Conservation (phyloP, 2,797 vertebrate genomes). For the Alcedo quadribrachys region DNA sequence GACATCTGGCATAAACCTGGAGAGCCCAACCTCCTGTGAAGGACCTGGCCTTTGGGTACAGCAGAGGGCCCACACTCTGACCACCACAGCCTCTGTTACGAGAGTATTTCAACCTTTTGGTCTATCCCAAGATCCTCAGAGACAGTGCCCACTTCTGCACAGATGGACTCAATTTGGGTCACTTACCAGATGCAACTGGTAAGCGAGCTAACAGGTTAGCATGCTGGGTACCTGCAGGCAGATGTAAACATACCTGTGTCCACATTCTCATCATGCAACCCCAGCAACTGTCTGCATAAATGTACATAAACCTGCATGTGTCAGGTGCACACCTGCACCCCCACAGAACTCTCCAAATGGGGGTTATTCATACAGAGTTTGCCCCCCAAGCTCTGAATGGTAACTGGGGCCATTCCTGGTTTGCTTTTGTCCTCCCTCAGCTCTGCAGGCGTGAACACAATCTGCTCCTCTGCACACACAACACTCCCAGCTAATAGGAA, state of each 20-base stretch:
- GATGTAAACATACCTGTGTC: not conserved
- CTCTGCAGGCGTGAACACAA: not conserved
- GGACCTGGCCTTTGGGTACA: not conserved
- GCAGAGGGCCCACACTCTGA: accelerated
- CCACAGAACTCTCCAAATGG: not conserved
- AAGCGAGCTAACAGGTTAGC: accelerated
- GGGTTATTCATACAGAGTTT: not conserved
- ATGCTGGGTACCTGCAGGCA: not conserved
- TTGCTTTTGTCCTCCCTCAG: not conserved
- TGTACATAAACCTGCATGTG: accelerated
- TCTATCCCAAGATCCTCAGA: not conserved
- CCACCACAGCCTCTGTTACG: not conserved
- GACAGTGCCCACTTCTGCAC: not conserved
- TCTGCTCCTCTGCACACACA: not conserved
- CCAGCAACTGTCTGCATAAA: not conserved
- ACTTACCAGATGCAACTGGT: not conserved
- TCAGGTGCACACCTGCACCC: accelerated
- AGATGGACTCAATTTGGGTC: not conserved
- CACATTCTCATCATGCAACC: not conserved
- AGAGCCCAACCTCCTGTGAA: not conserved
- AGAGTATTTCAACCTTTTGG: not conserved
- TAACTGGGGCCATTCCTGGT: not conserved
- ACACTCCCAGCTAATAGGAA: not conserved
- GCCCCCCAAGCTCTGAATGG: not conserved
- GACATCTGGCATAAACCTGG: not conserved